Conservation (phyloP, 2,888 invertebrate genomes). For the Celastrina argiolus region DNA sequence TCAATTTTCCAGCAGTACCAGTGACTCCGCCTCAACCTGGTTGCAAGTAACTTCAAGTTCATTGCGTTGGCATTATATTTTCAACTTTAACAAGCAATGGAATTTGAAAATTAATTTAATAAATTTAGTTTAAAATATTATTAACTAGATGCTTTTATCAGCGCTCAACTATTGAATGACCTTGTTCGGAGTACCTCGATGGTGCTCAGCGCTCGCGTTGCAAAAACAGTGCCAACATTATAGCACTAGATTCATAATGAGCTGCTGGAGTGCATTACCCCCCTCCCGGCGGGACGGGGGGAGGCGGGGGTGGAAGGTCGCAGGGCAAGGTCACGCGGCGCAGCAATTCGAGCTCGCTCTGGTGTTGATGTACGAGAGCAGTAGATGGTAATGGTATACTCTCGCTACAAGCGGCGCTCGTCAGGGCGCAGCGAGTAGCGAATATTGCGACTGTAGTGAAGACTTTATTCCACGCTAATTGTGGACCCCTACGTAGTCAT, state of each 20-base stretch:
- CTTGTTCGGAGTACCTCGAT: neutral
- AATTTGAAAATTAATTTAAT: no score
- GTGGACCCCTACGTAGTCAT: neutral
- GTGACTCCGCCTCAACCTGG: no score
- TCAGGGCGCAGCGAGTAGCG: neutral
- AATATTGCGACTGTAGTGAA: no score
- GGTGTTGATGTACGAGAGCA: neutral
- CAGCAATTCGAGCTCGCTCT: neutral
- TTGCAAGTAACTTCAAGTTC: no score
- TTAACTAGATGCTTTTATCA: neutral
- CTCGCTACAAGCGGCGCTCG: neutral
- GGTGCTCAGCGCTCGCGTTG: neutral
- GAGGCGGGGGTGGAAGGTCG: conserved; percentile 5
- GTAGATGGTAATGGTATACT: neutral
- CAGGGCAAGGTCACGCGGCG: conserved; percentile 14
- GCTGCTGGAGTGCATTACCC: neutral
- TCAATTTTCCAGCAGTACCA: no score
- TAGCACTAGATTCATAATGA: conserved; percentile 6
- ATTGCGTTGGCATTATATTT: no score
- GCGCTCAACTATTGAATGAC: neutral
- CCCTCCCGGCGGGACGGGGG: conserved; percentile 67
- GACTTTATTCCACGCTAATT: neutral
- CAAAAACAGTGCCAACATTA: neutral
- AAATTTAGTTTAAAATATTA: neutral
- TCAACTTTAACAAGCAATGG: no score